phyloP scores from a whole-genome alignment of 1,140 invertebrate genomes.

The Gryllus bimaculatus region DNA sequence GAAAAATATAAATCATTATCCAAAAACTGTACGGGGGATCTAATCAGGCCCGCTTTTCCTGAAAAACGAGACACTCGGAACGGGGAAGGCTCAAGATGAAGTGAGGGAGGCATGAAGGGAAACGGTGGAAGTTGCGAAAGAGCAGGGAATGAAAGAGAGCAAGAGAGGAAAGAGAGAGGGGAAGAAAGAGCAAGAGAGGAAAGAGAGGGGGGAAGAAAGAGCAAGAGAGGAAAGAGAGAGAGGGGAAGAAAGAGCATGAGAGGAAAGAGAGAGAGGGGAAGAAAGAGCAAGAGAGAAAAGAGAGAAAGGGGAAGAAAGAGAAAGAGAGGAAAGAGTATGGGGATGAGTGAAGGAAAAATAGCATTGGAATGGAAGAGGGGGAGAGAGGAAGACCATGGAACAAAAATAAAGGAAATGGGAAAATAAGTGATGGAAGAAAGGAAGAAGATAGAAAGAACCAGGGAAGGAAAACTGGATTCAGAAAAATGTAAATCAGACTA shows the following conservation, averaged over 20 bases:
- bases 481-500: background rate
- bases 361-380: constrained; percentile 9
- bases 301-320: constrained; percentile 6
- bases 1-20: no score
- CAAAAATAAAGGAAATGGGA: constrained; percentile 1
- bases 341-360: constrained; percentile 11
- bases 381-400: constrained; percentile 12
- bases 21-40: no score
- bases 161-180: background rate
- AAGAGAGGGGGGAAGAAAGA: constrained; percentile 15
- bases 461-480: constrained; percentile 13
- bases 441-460: constrained; percentile 2
- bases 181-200: constrained; percentile 20
- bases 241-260: constrained; percentile 12
- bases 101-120: background rate
- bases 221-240: constrained; percentile 23
- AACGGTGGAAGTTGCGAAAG: background rate
- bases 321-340: constrained; percentile 8
- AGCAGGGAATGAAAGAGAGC: background rate
- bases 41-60: no score
- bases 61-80: no score
- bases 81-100: no score
- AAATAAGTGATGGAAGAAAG: background rate
- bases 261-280: background rate
- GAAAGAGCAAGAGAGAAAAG: background rate